Conservation (phyloP, 2,888 invertebrate genomes). For the Peribatodes rhomboidaria region DNA sequence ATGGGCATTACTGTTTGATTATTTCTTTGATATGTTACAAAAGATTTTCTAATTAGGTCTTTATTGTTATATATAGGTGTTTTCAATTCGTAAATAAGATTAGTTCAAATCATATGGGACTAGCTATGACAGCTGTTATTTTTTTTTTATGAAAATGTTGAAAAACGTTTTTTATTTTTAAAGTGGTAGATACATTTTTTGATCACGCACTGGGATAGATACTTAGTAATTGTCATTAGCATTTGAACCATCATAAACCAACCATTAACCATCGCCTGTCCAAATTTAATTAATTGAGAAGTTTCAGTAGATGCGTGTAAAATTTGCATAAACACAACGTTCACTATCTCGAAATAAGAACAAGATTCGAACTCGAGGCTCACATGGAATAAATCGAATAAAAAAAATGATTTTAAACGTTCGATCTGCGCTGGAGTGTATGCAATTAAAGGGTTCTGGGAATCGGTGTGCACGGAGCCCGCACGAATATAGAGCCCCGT, state of each 20-base stretch:
- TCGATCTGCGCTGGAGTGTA: constrained; percentile 81
- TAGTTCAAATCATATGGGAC: too few species aligned
- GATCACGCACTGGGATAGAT: too few species aligned
- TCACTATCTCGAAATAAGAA: constrained; percentile 79
- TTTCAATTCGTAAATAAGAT: too few species aligned
- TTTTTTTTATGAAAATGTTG: too few species aligned
- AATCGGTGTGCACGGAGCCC: constrained; percentile 71
- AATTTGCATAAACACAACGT: constrained; percentile 84
- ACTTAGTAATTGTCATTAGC: too few species aligned
- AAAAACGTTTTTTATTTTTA: too few species aligned
- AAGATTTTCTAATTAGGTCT: neutral
- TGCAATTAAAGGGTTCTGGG: constrained; percentile 85
- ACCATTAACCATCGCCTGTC: constrained; percentile 51
- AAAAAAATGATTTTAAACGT: constrained; percentile 85
- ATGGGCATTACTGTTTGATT: neutral
- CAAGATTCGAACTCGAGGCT: constrained; percentile 74
- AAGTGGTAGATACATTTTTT: too few species aligned
- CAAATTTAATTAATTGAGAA: constrained; percentile 80
- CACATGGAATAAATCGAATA: constrained; percentile 82
- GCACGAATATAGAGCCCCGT: constrained; percentile 67
- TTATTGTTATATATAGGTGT: too few species aligned
- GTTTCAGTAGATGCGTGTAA: constrained; percentile 83
- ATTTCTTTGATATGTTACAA: neutral
- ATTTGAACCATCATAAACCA: constrained; percentile 1
- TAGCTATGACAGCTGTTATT: too few species aligned